Percentiles rank a stretch among this genome's conserved stretches.
Evolutionary conservation across 2,888 invertebrate genomes (phyloP).

Genomic region (Alitta virens): DNA sequence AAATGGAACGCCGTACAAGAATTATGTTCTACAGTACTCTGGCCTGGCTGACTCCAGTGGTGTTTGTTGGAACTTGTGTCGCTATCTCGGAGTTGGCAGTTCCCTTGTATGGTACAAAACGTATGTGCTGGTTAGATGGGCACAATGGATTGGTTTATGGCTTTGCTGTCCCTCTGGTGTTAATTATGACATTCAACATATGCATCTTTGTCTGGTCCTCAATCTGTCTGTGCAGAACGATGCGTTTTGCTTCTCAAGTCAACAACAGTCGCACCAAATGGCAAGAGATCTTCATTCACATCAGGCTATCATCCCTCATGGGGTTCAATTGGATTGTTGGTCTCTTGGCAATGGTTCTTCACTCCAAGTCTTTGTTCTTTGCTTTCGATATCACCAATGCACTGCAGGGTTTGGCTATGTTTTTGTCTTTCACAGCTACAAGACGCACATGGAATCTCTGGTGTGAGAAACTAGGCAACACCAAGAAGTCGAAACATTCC

Average conservation of each 20-base stretch:
- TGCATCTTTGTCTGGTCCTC: neutral
- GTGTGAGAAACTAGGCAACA: neutral
- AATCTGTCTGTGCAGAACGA: neutral
- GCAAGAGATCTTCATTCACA: slow-evolving; percentile 27
- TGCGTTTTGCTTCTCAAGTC: neutral
- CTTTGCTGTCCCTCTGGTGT: neutral
- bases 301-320: slow-evolving; percentile 37
- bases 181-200: neutral
- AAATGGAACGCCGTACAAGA: neutral
- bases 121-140: neutral
- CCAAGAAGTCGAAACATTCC: neutral
- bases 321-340: slow-evolving; percentile 44
- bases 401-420: slow-evolving; percentile 37
- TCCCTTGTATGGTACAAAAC: neutral
- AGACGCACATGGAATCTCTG: slow-evolving; percentile 21
- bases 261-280: neutral
- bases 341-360: slow-evolving; percentile 24
- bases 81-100: neutral
- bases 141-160: neutral
- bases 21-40: neutral
- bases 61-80: neutral
- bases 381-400: slow-evolving; percentile 37
- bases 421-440: slow-evolving; percentile 36
- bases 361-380: slow-evolving; percentile 3
- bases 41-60: neutral